These are phyloP conservation scores for Dinomys branickii DNA, from an alignment of 2,113 vertebrate species.

Conservation along the genomic window DNA sequence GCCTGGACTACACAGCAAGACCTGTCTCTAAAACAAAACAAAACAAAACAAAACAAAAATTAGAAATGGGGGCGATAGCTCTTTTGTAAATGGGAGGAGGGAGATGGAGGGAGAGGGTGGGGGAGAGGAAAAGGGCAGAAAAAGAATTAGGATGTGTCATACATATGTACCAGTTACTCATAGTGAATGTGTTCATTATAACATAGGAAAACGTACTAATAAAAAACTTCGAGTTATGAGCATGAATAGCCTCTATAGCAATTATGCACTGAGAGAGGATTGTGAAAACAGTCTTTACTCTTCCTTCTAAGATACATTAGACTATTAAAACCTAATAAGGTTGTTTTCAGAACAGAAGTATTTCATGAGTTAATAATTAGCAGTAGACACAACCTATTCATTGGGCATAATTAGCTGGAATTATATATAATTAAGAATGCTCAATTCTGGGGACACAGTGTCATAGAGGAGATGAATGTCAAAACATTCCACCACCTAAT, in stretches of 20 bases:
- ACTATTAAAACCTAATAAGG: background rate
- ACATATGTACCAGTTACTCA: background rate
- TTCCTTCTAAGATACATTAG: background rate
- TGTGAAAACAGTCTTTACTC: background rate
- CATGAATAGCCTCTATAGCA: background rate
- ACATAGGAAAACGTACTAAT: background rate
- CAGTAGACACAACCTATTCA: background rate
- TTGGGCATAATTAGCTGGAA: background rate
- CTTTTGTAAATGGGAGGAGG: background rate
- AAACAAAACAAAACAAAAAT: background rate
- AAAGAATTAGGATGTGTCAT: background rate
- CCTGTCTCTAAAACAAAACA: background rate
- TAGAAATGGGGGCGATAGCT: background rate
- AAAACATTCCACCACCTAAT: background rate
- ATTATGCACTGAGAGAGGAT: background rate
- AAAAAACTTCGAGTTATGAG: background rate
- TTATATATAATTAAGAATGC: background rate
- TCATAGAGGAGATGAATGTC: background rate
- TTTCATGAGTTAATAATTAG: background rate
- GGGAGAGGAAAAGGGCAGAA: background rate
- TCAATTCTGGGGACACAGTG: background rate
- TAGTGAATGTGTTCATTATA: background rate
- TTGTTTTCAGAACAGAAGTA: background rate
- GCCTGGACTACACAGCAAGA: background rate
- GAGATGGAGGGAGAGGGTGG: rapidly evolving